These are phyloP conservation scores for Trematocara macrostoma DNA, from an alignment of 2,113 vertebrate genomes.

Conservation along the genomic window DNA sequence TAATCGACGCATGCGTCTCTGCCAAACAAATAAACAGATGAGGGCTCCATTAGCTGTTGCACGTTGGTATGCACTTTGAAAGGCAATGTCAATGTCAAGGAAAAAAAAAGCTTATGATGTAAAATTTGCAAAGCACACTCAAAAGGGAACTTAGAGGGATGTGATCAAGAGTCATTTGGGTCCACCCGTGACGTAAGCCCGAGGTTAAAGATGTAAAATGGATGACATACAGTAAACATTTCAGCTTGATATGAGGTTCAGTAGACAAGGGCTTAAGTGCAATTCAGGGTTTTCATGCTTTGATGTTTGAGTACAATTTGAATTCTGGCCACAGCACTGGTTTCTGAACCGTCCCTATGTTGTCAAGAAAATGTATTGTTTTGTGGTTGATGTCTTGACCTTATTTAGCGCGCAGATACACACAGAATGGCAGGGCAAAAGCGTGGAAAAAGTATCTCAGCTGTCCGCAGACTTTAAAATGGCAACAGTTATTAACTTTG, in stretches of 20 bases:
- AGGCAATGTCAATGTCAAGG: not conserved
- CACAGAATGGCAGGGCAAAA: not conserved
- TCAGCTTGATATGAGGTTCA: conserved; percentile 25
- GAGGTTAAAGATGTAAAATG: conserved; percentile 30
- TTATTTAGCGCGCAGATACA: conserved; percentile 18
- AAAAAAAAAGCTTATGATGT: not conserved
- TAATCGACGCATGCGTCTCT: conserved; percentile 38
- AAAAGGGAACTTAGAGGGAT: not conserved
- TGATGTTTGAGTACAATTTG: conserved; percentile 28
- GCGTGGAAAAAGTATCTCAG: not conserved
- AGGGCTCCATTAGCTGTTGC: not conserved
- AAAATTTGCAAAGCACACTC: not conserved
- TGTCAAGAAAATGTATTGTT: conserved; percentile 41
- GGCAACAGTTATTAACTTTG: conserved; percentile 42
- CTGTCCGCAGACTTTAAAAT: conserved; percentile 25
- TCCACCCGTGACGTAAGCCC: not conserved
- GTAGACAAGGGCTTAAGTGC: not conserved
- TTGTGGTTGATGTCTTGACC: conserved; percentile 38
- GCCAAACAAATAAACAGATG: conserved; percentile 41
- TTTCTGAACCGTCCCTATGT: conserved; percentile 20
- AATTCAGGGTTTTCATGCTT: not conserved
- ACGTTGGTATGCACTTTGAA: not conserved
- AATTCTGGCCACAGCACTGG: conserved; percentile 8
- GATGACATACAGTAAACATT: conserved; percentile 31
- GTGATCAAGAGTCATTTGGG: conserved; percentile 22